These are phyloP conservation scores for Venturia canescens DNA, from an alignment of 1,140 invertebrate genomes.

Conservation along the genomic window DNA sequence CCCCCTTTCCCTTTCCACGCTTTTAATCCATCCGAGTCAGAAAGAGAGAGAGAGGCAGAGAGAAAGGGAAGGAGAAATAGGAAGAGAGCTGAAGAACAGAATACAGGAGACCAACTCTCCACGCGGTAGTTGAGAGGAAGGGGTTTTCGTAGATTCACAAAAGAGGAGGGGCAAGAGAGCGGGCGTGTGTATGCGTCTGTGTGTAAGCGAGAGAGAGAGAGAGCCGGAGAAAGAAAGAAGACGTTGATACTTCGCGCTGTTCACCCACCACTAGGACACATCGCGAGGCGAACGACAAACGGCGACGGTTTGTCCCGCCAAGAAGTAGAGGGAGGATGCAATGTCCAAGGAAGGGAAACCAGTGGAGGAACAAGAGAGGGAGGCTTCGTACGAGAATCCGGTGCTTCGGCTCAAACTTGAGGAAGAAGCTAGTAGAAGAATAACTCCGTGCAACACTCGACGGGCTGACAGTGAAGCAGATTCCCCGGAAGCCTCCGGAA, in stretches of 20 bases:
- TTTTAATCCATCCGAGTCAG: conserved; percentile 25
- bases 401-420: not conserved
- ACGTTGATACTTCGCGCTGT: conserved; percentile 34
- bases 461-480: too few species aligned
- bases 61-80: conserved; percentile 46
- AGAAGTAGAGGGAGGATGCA: conserved; percentile 45
- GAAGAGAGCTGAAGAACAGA: conserved; percentile 31
- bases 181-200: too few species aligned
- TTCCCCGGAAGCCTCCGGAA: too few species aligned
- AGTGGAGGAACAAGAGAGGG: conserved; percentile 42
- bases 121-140: conserved; percentile 32
- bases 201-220: conserved; percentile 40
- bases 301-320: conserved; percentile 49
- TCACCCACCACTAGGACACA: conserved; percentile 25
- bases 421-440: not conserved
- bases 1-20: conserved; percentile 29
- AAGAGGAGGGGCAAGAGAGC: conserved; percentile 21
- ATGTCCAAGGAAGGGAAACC: conserved; percentile 20
- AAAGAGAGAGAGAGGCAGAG: conserved; percentile 48
- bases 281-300: conserved; percentile 10
- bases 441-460: not conserved
- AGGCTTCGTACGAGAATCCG: conserved; percentile 53
- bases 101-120: conserved; percentile 17
- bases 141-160: conserved; percentile 24
- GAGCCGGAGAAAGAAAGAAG: conserved; percentile 16